Base-by-base conservation (phyloP, 2,888 invertebrate genomes). In the Coleophora flavipennella region DNA sequence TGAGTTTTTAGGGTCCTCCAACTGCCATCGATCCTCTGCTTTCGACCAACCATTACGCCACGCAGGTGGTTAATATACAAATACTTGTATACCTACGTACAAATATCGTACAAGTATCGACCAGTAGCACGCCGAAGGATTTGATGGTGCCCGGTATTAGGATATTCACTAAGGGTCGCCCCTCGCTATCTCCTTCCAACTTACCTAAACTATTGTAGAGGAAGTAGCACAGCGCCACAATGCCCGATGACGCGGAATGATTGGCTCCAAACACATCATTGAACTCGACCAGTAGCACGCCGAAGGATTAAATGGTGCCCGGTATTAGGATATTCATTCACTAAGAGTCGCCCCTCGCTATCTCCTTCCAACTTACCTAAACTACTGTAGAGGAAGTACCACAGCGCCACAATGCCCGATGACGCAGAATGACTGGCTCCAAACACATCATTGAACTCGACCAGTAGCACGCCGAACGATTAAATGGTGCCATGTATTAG, bases 361-460 rank as follows among this genome's bases (percentile, higher is more conserved):
- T n/a, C n/a, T n/a, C n/a, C n/a, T n/a, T n/a, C 26, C 33, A 27
- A 59, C 84, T 86, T 70, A 94, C 94, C 94, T 63, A 94, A 85
- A 50, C 94, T 94, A 70, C 94, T 94, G 85, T 94, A 95, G 3
- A 95, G 85, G 69, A 94, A 95, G 67, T 95, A 95, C 61, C 94
- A 94, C 7, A 95, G 71, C 0, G 94, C 93, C n/a, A 94, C 94
- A 52, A 95, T 93, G 85, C 93, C 94, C 0, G 93, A 90, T 0
- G 93, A 92, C 7, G 90, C 88, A 0, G 92, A 87, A 1, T 91
- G 88, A 2, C 91, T 87, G 0, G 92, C 88, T 3, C 92, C 67
- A 63, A 94, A 95, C 13, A 91, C 92, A 51, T 92, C 91, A 43
- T 92, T 81, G 69, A 95, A 93, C 62, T 94, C 94, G 31, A 93